Percentiles rank a stretch among this genome's conserved stretches.
Conservation (phyloP, 2,113 vertebrate genomes). For the Clarias macrocephalus region DNA sequence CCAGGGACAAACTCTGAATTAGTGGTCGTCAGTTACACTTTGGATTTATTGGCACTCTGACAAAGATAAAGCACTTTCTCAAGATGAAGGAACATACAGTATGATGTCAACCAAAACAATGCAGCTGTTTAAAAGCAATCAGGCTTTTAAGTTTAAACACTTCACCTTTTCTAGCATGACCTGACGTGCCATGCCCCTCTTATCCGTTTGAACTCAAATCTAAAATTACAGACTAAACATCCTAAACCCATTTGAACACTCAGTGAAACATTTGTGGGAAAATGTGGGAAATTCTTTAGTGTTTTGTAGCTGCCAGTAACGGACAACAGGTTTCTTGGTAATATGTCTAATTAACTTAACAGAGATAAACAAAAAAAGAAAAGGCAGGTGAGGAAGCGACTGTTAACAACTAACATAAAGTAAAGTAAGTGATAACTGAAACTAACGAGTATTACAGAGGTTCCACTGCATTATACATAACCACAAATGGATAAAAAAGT, state of each 20-base stretch:
- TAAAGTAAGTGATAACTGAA: neutral
- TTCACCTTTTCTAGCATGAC: neutral
- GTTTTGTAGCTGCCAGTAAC: neutral
- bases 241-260: neutral
- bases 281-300: neutral
- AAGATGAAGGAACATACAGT: neutral
- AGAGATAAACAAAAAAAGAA: neutral
- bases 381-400: neutral
- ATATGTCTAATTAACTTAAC: neutral
- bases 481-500: neutral
- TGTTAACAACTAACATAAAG: neutral
- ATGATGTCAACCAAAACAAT: neutral
- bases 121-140: neutral
- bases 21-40: neutral
- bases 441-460: neutral
- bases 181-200: neutral
- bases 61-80: neutral
- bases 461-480: neutral
- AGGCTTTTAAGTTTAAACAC: neutral
- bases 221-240: neutral
- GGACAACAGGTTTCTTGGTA: neutral
- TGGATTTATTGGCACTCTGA: neutral
- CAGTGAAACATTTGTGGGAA: neutral
- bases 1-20: neutral
- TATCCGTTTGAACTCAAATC: neutral